Conservation (phyloP, 2,888 invertebrate genomes). For the Dioctria rufipes region DNA sequence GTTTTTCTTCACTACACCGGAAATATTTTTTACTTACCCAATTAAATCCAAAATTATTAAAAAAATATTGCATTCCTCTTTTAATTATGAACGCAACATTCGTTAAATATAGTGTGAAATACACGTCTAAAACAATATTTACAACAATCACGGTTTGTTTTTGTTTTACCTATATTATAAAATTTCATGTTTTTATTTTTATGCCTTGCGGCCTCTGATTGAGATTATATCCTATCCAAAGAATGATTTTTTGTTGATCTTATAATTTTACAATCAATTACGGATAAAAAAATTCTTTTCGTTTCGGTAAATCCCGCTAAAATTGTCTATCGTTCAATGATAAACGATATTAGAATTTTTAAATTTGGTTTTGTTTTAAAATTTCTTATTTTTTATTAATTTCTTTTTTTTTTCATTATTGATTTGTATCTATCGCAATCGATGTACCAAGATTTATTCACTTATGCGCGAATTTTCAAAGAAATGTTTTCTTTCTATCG, state of each 20-base stretch:
- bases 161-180: slow-evolving; percentile 2
- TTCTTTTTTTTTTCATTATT: slow-evolving; percentile 16
- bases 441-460: slow-evolving; percentile 10
- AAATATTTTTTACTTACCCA: background rate
- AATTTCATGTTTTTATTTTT: slow-evolving; percentile 9
- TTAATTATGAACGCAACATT: background rate
- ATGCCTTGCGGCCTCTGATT: slow-evolving; percentile 24
- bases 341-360: background rate
- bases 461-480: slow-evolving; percentile 1
- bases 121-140: slow-evolving; percentile 33
- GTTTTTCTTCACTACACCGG: background rate
- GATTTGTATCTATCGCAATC: slow-evolving; percentile 20
- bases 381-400: slow-evolving; percentile 23
- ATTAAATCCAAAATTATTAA: background rate
- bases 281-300: slow-evolving; percentile 26
- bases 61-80: slow-evolving; percentile 8
- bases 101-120: background rate
- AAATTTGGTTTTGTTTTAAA: slow-evolving; percentile 16
- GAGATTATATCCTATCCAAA: slow-evolving; percentile 11
- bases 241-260: slow-evolving; percentile 6
- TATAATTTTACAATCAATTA: slow-evolving; percentile 39
- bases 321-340: too few relatives aligned
- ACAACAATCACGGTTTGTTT: slow-evolving; percentile 26
- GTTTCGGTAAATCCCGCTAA: background rate
- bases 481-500: slow-evolving; percentile 8